phyloP scores from a whole-genome alignment of 2,888 invertebrate species.

The Caenorhabditis plicata region DNA sequence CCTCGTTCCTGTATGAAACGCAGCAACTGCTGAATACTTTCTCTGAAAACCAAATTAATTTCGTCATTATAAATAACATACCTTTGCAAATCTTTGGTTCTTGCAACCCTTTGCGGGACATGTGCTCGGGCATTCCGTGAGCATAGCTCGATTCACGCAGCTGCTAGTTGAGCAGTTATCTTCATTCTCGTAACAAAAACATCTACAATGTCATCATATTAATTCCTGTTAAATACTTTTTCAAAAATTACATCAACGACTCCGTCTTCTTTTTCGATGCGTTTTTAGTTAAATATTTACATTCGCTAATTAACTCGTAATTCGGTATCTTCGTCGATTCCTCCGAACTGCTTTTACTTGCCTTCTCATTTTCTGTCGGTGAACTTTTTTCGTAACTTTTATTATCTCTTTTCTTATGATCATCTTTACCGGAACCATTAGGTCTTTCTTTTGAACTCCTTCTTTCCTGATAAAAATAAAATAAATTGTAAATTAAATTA shows the following conservation, averaged over 20 bases:
- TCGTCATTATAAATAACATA: neutral
- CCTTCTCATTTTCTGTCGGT: too few species aligned
- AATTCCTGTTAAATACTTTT: neutral
- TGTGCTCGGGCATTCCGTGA: constrained; percentile 75
- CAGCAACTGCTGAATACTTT: constrained; percentile 81
- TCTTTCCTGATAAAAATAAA: too few species aligned
- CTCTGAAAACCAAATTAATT: too few species aligned
- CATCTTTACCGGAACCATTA: neutral
- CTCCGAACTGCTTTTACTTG: too few species aligned
- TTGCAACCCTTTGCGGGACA: constrained; percentile 72
- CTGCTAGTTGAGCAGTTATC: constrained; percentile 27
- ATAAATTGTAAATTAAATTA: too few species aligned
- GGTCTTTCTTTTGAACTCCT: constrained; percentile 2
- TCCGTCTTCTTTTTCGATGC: constrained; percentile 25
- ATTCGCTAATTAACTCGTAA: constrained; percentile 13
- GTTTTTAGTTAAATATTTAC: constrained; percentile 14
- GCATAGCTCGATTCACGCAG: constrained; percentile 51
- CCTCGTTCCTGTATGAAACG: constrained; percentile 76
- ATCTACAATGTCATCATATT: constrained; percentile 5
- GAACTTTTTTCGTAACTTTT: too few species aligned
- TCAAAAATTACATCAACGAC: constrained; percentile 14
- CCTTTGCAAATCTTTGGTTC: constrained; percentile 32
- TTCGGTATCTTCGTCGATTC: constrained; percentile 19
- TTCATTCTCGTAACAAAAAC: constrained; percentile 19
- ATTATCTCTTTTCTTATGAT: too few species aligned